Percentiles rank a stretch among this genome's conserved stretches.
These are phyloP conservation scores for Pseudorhiza aurosa DNA, from an alignment of 30 jellyfish, hydroid and myxozoan species.

Conservation along the genomic window DNA sequence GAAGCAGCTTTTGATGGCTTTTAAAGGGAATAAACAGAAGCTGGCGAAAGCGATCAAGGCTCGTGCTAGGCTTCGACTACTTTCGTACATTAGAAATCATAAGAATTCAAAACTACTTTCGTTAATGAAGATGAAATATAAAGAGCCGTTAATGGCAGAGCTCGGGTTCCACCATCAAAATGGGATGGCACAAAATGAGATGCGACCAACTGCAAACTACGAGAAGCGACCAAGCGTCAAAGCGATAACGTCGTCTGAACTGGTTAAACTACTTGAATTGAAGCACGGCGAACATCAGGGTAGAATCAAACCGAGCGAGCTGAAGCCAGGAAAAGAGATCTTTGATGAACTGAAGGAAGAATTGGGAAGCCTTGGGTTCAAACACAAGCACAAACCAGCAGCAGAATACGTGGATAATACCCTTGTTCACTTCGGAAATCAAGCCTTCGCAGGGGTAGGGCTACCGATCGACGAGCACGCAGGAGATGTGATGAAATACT, in stretches of 20 bases:
- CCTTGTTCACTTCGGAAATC: slow-evolving; percentile 57
- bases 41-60: slow-evolving; percentile 52
- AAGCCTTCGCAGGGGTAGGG: slow-evolving; percentile 32
- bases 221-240: slow-evolving; percentile 6
- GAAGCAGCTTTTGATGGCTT: slow-evolving; percentile 43
- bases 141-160: slow-evolving; percentile 34
- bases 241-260: slow-evolving; percentile 30
- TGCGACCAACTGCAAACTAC: slow-evolving; percentile 8
- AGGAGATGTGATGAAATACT: slow-evolving; percentile 3
- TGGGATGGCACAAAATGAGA: not conserved
- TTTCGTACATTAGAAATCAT: slow-evolving; percentile 12
- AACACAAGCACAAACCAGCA: slow-evolving; percentile 34
- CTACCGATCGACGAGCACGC: slow-evolving; percentile 38
- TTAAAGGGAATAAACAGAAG: slow-evolving; percentile 43
- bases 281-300: slow-evolving; percentile 27
- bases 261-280: slow-evolving; percentile 16
- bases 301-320: slow-evolving; percentile 7
- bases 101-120: slow-evolving; percentile 33
- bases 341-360: slow-evolving; percentile 64
- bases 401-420: slow-evolving; percentile 41
- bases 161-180: not conserved
- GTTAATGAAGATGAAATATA: slow-evolving; percentile 49
- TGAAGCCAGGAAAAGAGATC: slow-evolving; percentile 57
- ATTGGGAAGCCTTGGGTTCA: slow-evolving; percentile 29
- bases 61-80: slow-evolving; percentile 37